Evolutionary conservation across 1,140 invertebrate genomes (phyloP).

Genomic region (Zaprionus vittiger): DNA sequence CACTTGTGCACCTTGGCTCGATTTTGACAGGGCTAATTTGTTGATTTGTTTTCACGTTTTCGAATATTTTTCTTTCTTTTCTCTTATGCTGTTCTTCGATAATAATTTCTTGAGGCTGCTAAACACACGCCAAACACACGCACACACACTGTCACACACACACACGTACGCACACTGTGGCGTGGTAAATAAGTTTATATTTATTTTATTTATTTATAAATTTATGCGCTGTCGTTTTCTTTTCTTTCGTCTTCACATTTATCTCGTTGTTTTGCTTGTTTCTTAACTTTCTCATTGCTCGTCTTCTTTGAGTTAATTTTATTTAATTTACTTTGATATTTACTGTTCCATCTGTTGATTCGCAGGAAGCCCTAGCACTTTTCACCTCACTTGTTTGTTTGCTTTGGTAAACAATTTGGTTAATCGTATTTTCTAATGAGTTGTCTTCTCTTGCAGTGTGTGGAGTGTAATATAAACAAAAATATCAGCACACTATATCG

Average conservation of each 20-base stretch:
- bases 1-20: constrained; percentile 23
- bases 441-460: constrained; percentile 6
- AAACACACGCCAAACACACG: constrained; percentile 31
- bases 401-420: constrained; percentile 28
- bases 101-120: constrained; percentile 29
- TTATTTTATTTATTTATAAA: constrained; percentile 79
- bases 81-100: constrained; percentile 31
- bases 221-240: constrained; percentile 44
- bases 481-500: constrained; percentile 29
- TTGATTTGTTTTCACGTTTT: constrained; percentile 64
- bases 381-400: constrained; percentile 15
- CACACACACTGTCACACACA: not conserved
- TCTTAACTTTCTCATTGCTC: not conserved
- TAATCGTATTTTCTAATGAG: constrained; percentile 27
- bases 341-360: constrained; percentile 4
- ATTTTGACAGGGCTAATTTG: constrained; percentile 55
- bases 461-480: constrained; percentile 30
- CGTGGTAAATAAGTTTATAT: constrained; percentile 51
- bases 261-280: not conserved
- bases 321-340: constrained; percentile 14
- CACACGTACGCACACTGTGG: too few species aligned
- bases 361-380: not conserved
- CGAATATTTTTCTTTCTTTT: constrained; percentile 22
- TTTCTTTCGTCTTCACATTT: not conserved
- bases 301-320: constrained; percentile 1